Percentiles rank a stretch among this genome's conserved stretches.
Evolutionary conservation across 2,888 invertebrate species (phyloP).

Genomic region (Mongoloraphidia duomilia): DNA sequence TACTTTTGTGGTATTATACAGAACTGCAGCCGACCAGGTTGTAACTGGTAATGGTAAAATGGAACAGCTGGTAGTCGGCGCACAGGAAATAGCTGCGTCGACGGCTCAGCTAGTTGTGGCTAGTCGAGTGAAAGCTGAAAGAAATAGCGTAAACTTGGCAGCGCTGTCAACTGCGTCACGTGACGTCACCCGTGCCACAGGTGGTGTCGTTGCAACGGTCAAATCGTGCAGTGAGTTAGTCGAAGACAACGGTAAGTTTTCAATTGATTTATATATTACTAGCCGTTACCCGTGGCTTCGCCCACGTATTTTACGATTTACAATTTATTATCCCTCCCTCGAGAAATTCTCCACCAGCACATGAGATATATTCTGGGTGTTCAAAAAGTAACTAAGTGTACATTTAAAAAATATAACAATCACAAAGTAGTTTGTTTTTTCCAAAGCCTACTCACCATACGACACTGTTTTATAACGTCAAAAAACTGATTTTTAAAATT

Average conservation of each 20-base stretch:
- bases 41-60: conserved; percentile 73
- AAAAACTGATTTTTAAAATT: too few species aligned
- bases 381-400: too few species aligned
- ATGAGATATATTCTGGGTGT: too few species aligned
- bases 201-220: conserved; percentile 79
- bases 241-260: conserved; percentile 55
- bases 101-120: conserved; percentile 97
- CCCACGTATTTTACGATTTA: too few species aligned
- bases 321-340: too few species aligned
- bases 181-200: conserved; percentile 81
- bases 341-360: too few species aligned
- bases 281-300: too few species aligned
- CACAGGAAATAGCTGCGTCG: conserved; percentile 90
- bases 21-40: conserved; percentile 84
- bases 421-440: too few species aligned
- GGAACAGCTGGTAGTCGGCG: conserved; percentile 88
- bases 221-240: conserved; percentile 77
- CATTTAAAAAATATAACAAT: too few species aligned
- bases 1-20: conserved; percentile 24
- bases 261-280: neutral
- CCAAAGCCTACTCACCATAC: too few species aligned
- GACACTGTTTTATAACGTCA: too few species aligned
- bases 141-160: conserved; percentile 62
- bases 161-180: conserved; percentile 75
- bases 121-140: conserved; percentile 87